phyloP scores from a whole-genome alignment of 2,888 invertebrate species.

The Melolontha melolontha region DNA sequence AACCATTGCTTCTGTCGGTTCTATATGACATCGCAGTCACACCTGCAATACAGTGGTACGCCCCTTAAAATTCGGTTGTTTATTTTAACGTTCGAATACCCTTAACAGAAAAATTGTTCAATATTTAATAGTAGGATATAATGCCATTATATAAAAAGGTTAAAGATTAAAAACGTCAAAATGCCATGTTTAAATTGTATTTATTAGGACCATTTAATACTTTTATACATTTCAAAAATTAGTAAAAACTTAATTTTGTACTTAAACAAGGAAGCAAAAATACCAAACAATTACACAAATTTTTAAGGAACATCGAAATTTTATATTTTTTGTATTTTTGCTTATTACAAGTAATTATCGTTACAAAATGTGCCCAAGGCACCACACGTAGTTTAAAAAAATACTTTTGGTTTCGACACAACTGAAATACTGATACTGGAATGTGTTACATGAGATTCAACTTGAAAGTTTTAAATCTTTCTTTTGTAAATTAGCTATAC shows the following conservation, averaged over 20 bases:
- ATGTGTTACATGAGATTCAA: conserved; percentile 34
- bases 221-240: conserved; percentile 39
- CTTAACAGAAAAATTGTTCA: too few relatives aligned
- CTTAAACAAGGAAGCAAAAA: conserved; percentile 24
- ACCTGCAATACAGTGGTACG: too few relatives aligned
- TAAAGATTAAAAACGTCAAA: background rate
- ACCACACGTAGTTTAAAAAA: conserved; percentile 17
- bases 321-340: conserved; percentile 15
- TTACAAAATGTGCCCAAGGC: background rate
- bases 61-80: too few relatives aligned
- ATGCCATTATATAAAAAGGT: background rate
- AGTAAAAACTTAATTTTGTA: conserved; percentile 33
- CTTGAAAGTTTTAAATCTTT: conserved; percentile 6
- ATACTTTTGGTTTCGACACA: conserved; percentile 39
- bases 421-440: conserved; percentile 40
- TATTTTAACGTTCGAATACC: too few relatives aligned
- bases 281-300: conserved; percentile 15
- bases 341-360: conserved; percentile 7
- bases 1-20: too few relatives aligned
- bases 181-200: conserved; percentile 21
- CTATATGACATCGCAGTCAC: too few relatives aligned
- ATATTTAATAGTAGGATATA: too few relatives aligned
- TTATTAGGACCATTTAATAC: conserved; percentile 34
- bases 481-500: conserved; percentile 5
- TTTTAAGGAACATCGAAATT: conserved; percentile 29